Conservation (phyloP, 1,140 invertebrate species). For the Procambarus virginalis region DNA sequence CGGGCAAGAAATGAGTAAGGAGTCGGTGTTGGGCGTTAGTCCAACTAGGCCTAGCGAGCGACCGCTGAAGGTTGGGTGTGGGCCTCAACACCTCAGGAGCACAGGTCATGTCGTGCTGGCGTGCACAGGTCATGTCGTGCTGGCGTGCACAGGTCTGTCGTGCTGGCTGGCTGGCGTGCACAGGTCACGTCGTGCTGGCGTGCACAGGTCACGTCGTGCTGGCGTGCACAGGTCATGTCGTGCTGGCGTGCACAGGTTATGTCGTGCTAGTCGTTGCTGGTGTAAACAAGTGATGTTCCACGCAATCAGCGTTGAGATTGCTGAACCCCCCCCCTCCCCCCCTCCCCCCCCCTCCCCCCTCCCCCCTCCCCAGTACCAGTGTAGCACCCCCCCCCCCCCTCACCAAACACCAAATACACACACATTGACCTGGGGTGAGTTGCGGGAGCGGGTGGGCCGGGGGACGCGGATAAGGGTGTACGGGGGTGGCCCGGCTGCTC, state of each 20-base stretch:
- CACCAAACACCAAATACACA: neutral
- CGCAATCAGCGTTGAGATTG: neutral
- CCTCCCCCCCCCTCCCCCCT: neutral
- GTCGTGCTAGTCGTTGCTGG: no score
- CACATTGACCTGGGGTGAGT: neutral
- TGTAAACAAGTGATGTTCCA: neutral
- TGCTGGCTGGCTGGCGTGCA: no score
- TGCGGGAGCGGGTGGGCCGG: neutral
- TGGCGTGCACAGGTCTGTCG: conserved; percentile 26
- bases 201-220: conserved; percentile 35
- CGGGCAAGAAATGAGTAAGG: no score
- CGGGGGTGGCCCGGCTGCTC: conserved; percentile 12
- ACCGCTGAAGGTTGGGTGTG: conserved; percentile 19
- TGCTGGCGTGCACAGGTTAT: neutral
- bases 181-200: neutral
- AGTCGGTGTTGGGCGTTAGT: conserved; percentile 38
- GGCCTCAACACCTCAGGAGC: conserved; percentile 36
- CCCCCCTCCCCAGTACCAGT: neutral
- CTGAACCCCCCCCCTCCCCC: neutral
- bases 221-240: no score
- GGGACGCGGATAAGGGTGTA: neutral
- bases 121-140: neutral
- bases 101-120: neutral
- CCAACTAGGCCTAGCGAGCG: conserved; percentile 39
- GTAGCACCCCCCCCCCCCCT: neutral